Evolutionary conservation across 92 coral and sea anemone species (phyloP), one percentile per base, ranked within the genome.

Genomic region (Palythoa heliodiscus): DNA sequence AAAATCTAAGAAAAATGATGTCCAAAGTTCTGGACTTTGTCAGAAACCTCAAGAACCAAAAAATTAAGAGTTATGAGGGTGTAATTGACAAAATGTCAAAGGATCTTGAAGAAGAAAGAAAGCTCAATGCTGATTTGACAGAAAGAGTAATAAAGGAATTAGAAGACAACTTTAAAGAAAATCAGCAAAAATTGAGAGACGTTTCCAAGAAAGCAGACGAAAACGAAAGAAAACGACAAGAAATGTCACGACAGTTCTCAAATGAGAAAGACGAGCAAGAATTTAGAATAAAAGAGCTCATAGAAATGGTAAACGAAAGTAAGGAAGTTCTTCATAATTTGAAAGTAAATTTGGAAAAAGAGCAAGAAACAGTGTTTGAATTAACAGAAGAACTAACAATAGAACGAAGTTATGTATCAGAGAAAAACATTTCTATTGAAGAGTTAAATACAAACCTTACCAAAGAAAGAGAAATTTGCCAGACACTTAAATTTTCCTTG

Each of bases 11-110:
- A 72, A 89, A 91, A 37, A 89, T 92, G 5, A 88, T 90, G 70
- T 57, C 91, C 82, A 94, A 92, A 73, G 92, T 88, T 66, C 67
- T 87, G 1, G 93, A 90, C 29, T 89, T 94, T 60, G 77, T 88
- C 20, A 70, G 83, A 23, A 88, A 86, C 50, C 58, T 92, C 25
- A 87, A 77, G 53, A 88, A 86, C 66, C 82, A 92, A 22, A 87
- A 87, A 54, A 73, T 83, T 22, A 88, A 88, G 55, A 87, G 91
- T 15, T 70, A 77, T 23, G 92, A 92, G 22, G 89, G 52, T 4
- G 64, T 79, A 15, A 69, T 89, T 47, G 70, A 68, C 23, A 75
- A 52, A 70, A 82, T 87, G 50, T 87, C 84, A 70, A 52, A 64
- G 64, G 90, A 89, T n/a, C 54, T 89, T 55, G 52, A 78, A 47